A percentile compares a stretch with the other conserved stretches of the same genome.
These are phyloP conservation scores for Amblyraja radiata DNA, from an alignment of 2,797 vertebrate species.

Conservation along the genomic window DNA sequence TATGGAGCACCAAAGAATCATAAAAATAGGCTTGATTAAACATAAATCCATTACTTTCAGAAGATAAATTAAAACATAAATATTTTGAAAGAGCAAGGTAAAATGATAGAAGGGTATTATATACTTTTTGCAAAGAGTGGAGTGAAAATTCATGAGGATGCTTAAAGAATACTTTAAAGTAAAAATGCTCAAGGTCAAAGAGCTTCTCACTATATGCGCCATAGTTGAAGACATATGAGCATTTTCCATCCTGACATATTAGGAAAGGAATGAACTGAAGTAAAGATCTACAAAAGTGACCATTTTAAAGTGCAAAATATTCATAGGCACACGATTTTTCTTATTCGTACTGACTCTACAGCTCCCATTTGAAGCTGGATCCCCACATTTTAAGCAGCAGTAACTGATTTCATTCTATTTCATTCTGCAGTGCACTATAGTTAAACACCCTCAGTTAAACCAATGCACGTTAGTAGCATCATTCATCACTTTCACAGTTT, in stretches of 20 bases:
- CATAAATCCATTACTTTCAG: background rate
- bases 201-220: background rate
- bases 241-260: background rate
- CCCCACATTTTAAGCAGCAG: background rate
- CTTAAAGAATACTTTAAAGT: background rate
- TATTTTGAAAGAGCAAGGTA: background rate
- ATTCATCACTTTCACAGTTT: background rate
- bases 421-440: background rate
- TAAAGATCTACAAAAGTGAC: background rate
- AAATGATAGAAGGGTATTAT: background rate
- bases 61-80: background rate
- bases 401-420: background rate
- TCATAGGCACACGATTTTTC: background rate
- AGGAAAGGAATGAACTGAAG: background rate
- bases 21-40: background rate
- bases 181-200: background rate
- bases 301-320: background rate
- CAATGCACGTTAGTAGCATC: background rate
- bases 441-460: background rate
- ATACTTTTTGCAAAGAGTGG: background rate
- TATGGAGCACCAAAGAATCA: background rate
- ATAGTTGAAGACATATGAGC: background rate
- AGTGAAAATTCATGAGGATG: no score
- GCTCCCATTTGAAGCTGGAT: background rate
- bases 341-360: background rate